Percentiles rank a stretch among this genome's conserved stretches.
Conservation (phyloP, 2,113 vertebrate species). For the Perca fluviatilis region DNA sequence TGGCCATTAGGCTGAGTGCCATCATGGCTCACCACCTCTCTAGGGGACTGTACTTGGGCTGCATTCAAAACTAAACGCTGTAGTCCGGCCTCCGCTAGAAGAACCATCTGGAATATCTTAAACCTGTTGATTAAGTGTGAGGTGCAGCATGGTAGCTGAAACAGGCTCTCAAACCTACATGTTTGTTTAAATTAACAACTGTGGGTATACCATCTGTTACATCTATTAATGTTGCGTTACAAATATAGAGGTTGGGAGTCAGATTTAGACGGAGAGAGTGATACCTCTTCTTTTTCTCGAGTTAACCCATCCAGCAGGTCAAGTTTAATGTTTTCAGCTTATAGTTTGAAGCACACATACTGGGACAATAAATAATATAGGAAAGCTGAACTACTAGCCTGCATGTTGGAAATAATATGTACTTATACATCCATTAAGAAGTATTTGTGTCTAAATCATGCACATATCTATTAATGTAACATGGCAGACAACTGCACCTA, state of each 20-base stretch:
- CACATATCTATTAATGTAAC: not conserved
- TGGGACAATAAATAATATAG: not conserved
- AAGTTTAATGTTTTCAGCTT: not conserved
- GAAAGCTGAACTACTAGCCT: not conserved
- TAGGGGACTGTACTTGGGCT: conserved; percentile 31
- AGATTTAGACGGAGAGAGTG: conserved; percentile 39
- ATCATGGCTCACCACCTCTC: conserved; percentile 63
- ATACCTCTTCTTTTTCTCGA: conserved; percentile 23
- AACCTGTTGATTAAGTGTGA: conserved; percentile 70
- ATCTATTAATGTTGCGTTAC: conserved; percentile 45
- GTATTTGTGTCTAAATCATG: not conserved
- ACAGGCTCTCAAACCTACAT: not conserved
- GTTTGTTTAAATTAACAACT: conserved; percentile 44
- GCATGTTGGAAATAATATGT: not conserved
- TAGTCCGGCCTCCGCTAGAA: conserved; percentile 9
- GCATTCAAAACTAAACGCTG: conserved; percentile 44
- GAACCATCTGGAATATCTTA: conserved; percentile 54
- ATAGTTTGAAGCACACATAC: not conserved
- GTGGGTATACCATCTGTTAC: conserved; percentile 37
- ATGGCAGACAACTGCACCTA: not conserved
- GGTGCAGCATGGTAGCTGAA: not conserved
- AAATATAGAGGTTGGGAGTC: conserved; percentile 42
- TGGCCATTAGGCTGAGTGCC: conserved; percentile 81
- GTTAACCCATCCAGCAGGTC: not conserved
- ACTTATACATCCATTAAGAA: not conserved